Evolutionary conservation across 2,888 invertebrate species (phyloP).

Genomic region (Folsomia candida): DNA sequence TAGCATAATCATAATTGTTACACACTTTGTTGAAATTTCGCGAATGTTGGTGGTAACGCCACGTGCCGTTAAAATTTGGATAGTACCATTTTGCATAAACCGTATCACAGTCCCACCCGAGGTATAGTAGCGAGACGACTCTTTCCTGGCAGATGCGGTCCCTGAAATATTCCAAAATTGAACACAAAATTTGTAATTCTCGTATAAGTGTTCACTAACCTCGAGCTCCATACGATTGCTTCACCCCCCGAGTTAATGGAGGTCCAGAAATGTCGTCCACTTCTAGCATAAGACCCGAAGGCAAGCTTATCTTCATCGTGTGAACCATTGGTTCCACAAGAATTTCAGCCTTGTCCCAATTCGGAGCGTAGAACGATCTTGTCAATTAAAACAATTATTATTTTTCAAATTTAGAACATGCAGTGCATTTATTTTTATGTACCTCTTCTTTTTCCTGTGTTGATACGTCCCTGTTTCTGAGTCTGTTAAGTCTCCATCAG

Average conservation of each 20-base stretch:
- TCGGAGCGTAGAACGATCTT: constrained; percentile 23
- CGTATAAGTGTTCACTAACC: constrained; percentile 6
- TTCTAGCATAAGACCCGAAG: constrained; percentile 36
- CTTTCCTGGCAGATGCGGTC: constrained; percentile 28
- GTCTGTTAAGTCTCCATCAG: constrained; percentile 41
- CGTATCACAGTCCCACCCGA: constrained; percentile 41
- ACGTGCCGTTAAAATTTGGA: constrained; percentile 44
- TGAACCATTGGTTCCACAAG: constrained; percentile 35
- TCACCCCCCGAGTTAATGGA: constrained; percentile 38
- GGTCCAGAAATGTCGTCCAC: constrained; percentile 34
- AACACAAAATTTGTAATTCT: background rate
- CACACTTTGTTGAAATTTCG: constrained; percentile 34
- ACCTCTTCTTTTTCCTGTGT: constrained; percentile 10
- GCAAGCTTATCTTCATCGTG: constrained; percentile 35
- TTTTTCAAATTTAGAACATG: background rate
- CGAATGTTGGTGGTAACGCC: constrained; percentile 43
- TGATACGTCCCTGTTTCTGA: constrained; percentile 11
- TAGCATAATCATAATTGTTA: background rate
- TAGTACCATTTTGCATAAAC: constrained; percentile 36
- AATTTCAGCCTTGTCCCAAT: constrained; percentile 35
- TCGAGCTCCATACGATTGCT: constrained; percentile 39
- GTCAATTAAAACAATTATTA: too few species aligned
- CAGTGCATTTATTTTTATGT: background rate
- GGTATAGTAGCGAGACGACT: constrained; percentile 39
- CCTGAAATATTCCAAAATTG: constrained; percentile 15